Evolutionary conservation across 2,888 invertebrate species (phyloP), one percentile per base, ranked within the genome.

Genomic region (Coleophora flavipennella): DNA sequence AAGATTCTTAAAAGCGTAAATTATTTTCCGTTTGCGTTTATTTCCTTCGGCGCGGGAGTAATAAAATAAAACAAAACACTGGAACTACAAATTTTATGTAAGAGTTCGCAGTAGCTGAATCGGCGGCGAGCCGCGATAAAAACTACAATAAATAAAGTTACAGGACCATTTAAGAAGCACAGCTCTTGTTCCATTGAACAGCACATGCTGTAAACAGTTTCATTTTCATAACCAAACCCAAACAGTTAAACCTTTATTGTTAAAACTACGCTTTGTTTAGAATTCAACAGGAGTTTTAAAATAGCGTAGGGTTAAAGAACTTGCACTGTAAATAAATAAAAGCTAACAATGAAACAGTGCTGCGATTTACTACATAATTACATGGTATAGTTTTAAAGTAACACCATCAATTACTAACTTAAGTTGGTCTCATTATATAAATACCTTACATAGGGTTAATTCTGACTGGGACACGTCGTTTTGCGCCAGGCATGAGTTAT

Each of bases 241-340:
- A 13, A 13, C 10, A 28, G 20, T 20, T 20, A 20, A 20, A 20
- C 20, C 20, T 20, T 20, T 20, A 20, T 33, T 13, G 13, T 27
- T 31, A 37, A 25, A 25, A 33, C 33, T 33, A 27, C 28, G 27
- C 38, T 27, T 38, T 38, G 38, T 38, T 38, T 38, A n/a, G 10
- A 33, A 38, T 7, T 28, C 13, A 27, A 28, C 33, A 13, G 13
- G 13, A 13, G 27, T 14, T 8, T 31, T 14, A 9, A 35, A 35
- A 35, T 28, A 28, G 28, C 20, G 2, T 20, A 25, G 38, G n/a
- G 38, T 33, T 20, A 38, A 14, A 33, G 38, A 38, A 38, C 38
- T 33, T 38, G 2, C 8, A 11, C 11, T 14, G 13, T 33, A 33
- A 33, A 33, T 12, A 33, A 33, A 33, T 12, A 8, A 7, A 20